Conservation (phyloP, 1,140 invertebrate species). For the Cotesia vestalis region DNA sequence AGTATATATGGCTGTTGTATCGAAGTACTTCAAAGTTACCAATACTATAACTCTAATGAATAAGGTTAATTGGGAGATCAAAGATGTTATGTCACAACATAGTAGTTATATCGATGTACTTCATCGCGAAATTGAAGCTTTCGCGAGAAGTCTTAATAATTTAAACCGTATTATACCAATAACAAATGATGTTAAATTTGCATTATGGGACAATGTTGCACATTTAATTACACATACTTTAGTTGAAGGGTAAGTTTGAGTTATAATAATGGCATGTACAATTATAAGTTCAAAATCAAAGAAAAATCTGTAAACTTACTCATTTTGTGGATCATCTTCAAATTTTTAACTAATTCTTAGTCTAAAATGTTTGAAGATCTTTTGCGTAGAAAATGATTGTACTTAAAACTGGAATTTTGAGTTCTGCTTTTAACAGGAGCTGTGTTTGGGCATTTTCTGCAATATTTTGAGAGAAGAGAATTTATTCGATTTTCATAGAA, state of each 20-base stretch:
- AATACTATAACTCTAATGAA: conserved; percentile 84
- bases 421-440: too few species aligned
- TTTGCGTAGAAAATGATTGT: too few species aligned
- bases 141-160: conserved; percentile 79
- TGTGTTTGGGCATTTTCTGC: too few species aligned
- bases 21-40: conserved; percentile 81
- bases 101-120: conserved; percentile 83
- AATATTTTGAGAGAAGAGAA: too few species aligned
- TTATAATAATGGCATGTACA: not conserved
- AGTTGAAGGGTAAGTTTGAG: conserved; percentile 83
- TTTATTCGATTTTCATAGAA: too few species aligned
- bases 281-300: conserved; percentile 10
- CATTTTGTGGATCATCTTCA: too few species aligned
- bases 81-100: conserved; percentile 95
- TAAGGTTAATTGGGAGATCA: conserved; percentile 95
- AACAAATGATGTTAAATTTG: conserved; percentile 73
- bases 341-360: too few species aligned
- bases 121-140: conserved; percentile 79
- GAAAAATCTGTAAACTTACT: too few species aligned
- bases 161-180: conserved; percentile 75
- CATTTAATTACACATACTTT: conserved; percentile 84
- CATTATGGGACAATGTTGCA: conserved; percentile 88
- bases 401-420: too few species aligned
- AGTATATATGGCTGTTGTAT: conserved; percentile 85
- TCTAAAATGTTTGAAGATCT: too few species aligned